Evolutionary conservation across 2,797 vertebrate species (phyloP).

Genomic region (Amazona ochrocephala): DNA sequence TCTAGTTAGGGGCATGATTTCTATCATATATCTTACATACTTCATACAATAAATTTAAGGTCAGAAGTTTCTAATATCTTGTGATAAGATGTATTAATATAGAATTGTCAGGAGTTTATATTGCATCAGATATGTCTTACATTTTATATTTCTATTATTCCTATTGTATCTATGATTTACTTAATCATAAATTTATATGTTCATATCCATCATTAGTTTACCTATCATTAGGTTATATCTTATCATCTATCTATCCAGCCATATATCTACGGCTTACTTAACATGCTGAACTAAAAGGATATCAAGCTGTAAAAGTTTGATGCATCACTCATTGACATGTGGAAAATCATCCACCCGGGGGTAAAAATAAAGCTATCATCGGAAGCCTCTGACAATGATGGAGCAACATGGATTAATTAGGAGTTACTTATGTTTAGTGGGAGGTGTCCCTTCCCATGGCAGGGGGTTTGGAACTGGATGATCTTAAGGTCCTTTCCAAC

Average conservation of each 20-base stretch:
- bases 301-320: not conserved
- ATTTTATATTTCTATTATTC: not conserved
- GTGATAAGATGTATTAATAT: not conserved
- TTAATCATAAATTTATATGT: not conserved
- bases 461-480: too few relatives aligned
- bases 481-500: too few relatives aligned
- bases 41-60: not conserved
- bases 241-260: not conserved
- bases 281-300: not conserved
- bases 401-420: not conserved
- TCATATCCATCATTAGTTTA: not conserved
- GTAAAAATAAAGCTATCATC: not conserved
- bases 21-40: not conserved
- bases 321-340: not conserved
- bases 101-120: not conserved
- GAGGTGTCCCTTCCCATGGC: too few relatives aligned
- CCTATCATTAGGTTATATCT: not conserved
- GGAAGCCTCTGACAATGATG: not conserved
- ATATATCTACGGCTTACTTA: not conserved
- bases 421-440: not conserved
- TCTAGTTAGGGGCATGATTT: not conserved
- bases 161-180: not conserved
- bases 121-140: not conserved
- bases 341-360: not conserved
- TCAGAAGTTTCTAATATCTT: not conserved